A percentile compares a stretch with the other conserved stretches of the same genome.
These are phyloP conservation scores for Chrysopa pallens DNA, from an alignment of 1,140 invertebrate genomes.

Conservation along the genomic window DNA sequence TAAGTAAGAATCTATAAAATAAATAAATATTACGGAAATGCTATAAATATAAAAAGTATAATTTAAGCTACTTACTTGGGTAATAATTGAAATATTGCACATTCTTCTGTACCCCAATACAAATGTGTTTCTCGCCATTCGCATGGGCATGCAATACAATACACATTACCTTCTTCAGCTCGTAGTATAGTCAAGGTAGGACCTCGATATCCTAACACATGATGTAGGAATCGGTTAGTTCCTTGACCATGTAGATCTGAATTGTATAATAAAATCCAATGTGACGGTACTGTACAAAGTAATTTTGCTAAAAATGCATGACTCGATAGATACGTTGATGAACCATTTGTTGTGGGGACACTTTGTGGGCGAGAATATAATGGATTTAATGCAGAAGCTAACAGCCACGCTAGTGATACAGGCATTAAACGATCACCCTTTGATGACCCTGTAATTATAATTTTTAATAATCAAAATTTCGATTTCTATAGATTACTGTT, in stretches of 20 bases:
- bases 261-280: conserved; percentile 72
- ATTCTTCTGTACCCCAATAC: conserved; percentile 66
- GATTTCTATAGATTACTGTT: no score
- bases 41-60: not conserved
- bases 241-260: conserved; percentile 69
- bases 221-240: conserved; percentile 72
- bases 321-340: conserved; percentile 20
- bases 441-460: no score
- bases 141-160: conserved; percentile 56
- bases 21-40: not conserved
- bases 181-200: conserved; percentile 62
- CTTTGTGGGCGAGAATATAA: conserved; percentile 42
- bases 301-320: conserved; percentile 42
- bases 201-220: conserved; percentile 69
- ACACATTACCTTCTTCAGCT: conserved; percentile 42
- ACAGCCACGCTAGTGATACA: conserved; percentile 58
- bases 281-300: conserved; percentile 43
- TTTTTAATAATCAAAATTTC: no score
- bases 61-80: conserved; percentile 40
- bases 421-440: conserved; percentile 31
- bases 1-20: conserved; percentile 36
- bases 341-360: conserved; percentile 13
- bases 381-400: conserved; percentile 51
- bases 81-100: conserved; percentile 56
- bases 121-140: conserved; percentile 75